Conservation (phyloP, 2,888 invertebrate genomes). For the Arctia plantaginis region DNA sequence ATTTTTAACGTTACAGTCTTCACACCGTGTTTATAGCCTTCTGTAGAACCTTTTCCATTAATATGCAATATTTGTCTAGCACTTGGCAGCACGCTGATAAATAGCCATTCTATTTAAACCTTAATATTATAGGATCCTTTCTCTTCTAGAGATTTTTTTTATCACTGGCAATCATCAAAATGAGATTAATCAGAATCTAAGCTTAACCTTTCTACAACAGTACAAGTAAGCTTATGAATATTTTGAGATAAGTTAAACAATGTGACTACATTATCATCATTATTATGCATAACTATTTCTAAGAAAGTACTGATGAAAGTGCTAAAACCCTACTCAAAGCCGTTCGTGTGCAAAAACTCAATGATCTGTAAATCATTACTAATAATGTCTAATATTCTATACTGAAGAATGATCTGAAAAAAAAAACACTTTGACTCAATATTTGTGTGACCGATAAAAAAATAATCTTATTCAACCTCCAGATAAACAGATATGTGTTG, state of each 20-base stretch:
- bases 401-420: neutral
- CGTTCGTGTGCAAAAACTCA: slow-evolving; percentile 1
- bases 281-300: neutral
- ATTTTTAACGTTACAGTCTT: neutral
- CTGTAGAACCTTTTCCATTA: neutral
- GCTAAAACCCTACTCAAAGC: neutral
- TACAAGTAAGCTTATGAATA: too few relatives aligned
- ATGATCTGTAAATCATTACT: neutral
- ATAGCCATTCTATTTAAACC: too few relatives aligned
- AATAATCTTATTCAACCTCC: slow-evolving; percentile 8
- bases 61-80: too few relatives aligned
- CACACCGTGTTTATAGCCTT: neutral
- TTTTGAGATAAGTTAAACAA: neutral
- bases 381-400: neutral
- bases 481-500: slow-evolving; percentile 1
- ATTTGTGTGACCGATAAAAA: slow-evolving; percentile 10
- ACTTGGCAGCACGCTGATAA: too few relatives aligned
- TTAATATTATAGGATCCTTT: too few relatives aligned
- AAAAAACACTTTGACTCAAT: neutral
- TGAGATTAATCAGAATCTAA: neutral
- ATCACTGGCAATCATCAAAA: neutral
- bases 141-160: too few relatives aligned
- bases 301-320: neutral
- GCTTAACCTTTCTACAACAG: neutral
- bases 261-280: neutral